Evolutionary conservation across 2,113 vertebrate species (phyloP).

Genomic region (Dinomys branickii): DNA sequence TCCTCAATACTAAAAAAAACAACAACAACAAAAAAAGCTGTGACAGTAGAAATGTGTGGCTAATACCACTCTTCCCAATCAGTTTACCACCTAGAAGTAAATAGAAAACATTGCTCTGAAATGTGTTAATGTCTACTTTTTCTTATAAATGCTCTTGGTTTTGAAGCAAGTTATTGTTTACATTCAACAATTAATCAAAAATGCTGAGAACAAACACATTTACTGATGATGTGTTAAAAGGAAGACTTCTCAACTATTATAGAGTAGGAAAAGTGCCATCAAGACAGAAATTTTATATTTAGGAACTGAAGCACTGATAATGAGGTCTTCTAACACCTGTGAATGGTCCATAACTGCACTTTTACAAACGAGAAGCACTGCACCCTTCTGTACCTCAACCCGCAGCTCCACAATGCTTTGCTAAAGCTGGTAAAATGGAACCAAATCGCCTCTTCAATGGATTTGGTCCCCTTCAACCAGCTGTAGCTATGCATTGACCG

Average conservation of each 20-base stretch:
- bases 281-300: neutral
- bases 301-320: neutral
- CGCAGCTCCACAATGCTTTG: conserved; percentile 87
- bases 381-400: conserved; percentile 52
- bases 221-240: neutral
- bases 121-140: neutral
- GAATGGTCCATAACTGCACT: neutral
- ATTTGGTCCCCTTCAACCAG: conserved; percentile 95
- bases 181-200: conserved; percentile 58
- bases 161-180: conserved; percentile 46
- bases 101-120: conserved; percentile 31
- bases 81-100: conserved; percentile 29
- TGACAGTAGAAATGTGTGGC: neutral
- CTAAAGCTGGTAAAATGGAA: conserved; percentile 93
- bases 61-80: conserved; percentile 16
- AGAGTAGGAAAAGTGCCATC: neutral
- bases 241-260: neutral
- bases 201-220: conserved; percentile 16
- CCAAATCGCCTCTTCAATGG: conserved; percentile 91
- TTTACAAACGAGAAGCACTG: conserved; percentile 37
- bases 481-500: conserved; percentile 93
- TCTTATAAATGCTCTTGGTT: conserved; percentile 48
- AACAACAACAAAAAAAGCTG: neutral
- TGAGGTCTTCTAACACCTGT: neutral
- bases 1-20: conserved; percentile 46